phyloP scores from a whole-genome alignment of 1,140 invertebrate species.

The Drosophila eugracilis region DNA sequence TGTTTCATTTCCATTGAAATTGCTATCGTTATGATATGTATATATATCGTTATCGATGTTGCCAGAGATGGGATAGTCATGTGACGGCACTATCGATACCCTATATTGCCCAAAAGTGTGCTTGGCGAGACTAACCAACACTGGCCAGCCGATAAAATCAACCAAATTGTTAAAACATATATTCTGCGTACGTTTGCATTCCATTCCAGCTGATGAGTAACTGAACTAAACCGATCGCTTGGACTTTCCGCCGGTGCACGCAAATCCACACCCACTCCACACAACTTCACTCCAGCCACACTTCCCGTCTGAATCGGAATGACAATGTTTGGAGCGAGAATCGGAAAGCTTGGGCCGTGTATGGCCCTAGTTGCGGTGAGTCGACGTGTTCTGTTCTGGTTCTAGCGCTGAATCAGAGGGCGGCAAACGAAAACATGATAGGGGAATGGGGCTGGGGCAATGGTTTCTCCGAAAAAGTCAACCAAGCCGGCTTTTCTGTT shows the following conservation, averaged over 20 bases:
- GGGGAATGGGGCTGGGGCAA: no score
- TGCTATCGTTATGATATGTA: neutral
- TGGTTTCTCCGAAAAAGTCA: neutral
- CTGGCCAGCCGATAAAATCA: slow-evolving; percentile 32
- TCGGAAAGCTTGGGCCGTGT: slow-evolving; percentile 59
- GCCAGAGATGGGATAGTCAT: neutral
- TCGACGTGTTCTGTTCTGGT: slow-evolving; percentile 64
- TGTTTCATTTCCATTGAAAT: slow-evolving; percentile 31
- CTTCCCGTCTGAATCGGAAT: neutral
- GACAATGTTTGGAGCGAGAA: slow-evolving; percentile 63
- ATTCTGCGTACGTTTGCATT: slow-evolving; percentile 54
- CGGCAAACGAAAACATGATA: neutral
- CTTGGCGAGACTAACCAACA: slow-evolving; percentile 12
- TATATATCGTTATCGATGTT: neutral
- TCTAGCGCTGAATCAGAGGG: slow-evolving; percentile 1
- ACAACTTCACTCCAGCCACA: slow-evolving; percentile 7
- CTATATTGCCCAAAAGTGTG: neutral
- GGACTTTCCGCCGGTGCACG: slow-evolving; percentile 37
- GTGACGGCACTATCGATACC: neutral
- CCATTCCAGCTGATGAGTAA: slow-evolving; percentile 66
- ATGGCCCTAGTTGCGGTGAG: slow-evolving; percentile 70
- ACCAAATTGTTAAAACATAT: slow-evolving; percentile 38
- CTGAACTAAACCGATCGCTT: slow-evolving; percentile 50
- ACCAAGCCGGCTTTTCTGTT: neutral
- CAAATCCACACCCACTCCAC: slow-evolving; percentile 42